Evolutionary conservation across 2,888 invertebrate species (phyloP).

Genomic region (Apodemia zela): DNA sequence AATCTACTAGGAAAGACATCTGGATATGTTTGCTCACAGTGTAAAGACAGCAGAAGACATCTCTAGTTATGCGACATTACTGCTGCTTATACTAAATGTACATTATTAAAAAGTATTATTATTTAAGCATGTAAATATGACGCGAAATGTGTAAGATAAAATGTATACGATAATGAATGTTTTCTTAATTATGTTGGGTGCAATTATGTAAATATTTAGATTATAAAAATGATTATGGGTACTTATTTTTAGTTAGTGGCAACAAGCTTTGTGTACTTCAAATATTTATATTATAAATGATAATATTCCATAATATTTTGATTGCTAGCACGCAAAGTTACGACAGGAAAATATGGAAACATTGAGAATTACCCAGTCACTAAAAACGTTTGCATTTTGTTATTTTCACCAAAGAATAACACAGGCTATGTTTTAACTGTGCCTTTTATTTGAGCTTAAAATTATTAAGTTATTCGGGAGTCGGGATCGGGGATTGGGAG

Average conservation of each 20-base stretch:
- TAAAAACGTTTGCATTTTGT: too few relatives aligned
- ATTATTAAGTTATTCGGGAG: too few relatives aligned
- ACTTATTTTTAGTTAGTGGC: conserved; percentile 32
- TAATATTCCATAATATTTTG: too few relatives aligned
- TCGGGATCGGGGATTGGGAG: too few relatives aligned
- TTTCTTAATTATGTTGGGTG: conserved; percentile 30
- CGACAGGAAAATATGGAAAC: too few relatives aligned
- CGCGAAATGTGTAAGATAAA: conserved; percentile 1
- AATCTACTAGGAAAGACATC: background rate
- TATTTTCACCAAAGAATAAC: too few relatives aligned
- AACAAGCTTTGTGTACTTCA: background rate
- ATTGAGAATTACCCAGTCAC: too few relatives aligned
- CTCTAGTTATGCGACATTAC: too few relatives aligned
- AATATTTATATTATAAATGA: too few relatives aligned
- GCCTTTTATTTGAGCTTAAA: too few relatives aligned
- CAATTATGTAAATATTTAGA: conserved; percentile 37
- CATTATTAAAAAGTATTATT: conserved; percentile 28
- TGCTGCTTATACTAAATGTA: conserved; percentile 6
- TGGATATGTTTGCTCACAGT: background rate
- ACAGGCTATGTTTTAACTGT: too few relatives aligned
- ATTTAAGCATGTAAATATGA: conserved; percentile 20
- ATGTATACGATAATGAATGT: conserved; percentile 22
- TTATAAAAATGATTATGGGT: conserved; percentile 35
- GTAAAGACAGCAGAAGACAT: background rate
- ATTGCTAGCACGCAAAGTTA: too few relatives aligned